Conservation (phyloP, 2,888 invertebrate genomes). For the Tipula helvola region DNA sequence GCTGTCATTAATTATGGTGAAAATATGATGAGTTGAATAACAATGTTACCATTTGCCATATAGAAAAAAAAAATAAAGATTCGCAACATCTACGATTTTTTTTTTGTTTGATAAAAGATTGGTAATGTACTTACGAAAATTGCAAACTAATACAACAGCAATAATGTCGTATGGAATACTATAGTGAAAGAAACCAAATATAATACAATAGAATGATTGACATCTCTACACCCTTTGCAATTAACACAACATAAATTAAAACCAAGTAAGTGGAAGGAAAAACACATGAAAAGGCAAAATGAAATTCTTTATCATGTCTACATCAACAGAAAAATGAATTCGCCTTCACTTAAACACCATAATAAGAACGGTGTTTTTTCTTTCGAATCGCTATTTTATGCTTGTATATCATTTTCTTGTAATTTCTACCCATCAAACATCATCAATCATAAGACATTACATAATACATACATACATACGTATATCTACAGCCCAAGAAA, state of each 20-base stretch:
- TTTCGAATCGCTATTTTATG: background rate
- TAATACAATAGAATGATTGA: background rate
- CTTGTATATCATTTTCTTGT: background rate
- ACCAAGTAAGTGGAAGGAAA: background rate
- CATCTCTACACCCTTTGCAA: background rate
- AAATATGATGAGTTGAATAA: background rate
- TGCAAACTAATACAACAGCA: too few relatives aligned
- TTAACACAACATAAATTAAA: background rate
- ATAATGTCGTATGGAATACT: background rate
- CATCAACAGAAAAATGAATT: background rate
- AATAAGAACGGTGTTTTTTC: background rate
- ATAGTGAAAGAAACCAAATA: background rate
- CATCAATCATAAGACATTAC: background rate
- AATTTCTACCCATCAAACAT: background rate
- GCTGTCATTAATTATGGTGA: background rate
- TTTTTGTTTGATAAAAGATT: too few relatives aligned
- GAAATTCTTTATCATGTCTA: background rate
- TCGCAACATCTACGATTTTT: too few relatives aligned
- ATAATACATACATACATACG: background rate
- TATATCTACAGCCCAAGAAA: background rate
- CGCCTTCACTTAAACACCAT: background rate
- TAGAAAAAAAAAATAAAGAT: too few relatives aligned
- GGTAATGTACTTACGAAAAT: too few relatives aligned
- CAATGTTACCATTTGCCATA: background rate
- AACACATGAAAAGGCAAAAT: background rate